phyloP scores from a whole-genome alignment of 2,113 vertebrate genomes.

The Alexandromys fortis region DNA sequence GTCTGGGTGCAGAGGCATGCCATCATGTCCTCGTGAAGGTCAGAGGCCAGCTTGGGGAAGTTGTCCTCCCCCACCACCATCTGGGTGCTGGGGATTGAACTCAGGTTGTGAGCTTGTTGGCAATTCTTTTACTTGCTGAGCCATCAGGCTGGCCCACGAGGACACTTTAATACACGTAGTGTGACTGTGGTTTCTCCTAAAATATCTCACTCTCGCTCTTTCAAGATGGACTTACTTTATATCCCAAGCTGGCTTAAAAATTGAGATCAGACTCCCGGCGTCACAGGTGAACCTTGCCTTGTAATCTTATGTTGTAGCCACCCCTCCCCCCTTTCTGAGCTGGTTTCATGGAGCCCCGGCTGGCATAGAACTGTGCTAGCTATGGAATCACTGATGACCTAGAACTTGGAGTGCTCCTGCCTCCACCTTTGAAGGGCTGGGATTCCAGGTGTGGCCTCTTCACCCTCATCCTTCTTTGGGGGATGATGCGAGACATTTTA shows the following conservation, averaged over 20 bases:
- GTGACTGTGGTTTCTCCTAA: background rate
- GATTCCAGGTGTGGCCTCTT: background rate
- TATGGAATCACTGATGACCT: background rate
- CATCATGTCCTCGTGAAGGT: background rate
- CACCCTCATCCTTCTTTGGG: background rate
- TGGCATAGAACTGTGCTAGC: background rate
- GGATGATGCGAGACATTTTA: background rate
- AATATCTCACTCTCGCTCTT: accelerated
- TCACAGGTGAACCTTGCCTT: background rate
- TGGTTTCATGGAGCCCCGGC: background rate
- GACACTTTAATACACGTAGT: background rate
- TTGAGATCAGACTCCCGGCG: background rate
- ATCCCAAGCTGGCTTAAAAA: background rate
- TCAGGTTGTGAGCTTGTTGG: background rate
- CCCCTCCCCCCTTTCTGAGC: background rate
- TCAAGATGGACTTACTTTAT: background rate
- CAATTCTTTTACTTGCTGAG: background rate
- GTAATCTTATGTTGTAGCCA: background rate
- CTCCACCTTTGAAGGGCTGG: background rate
- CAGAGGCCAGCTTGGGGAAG: background rate
- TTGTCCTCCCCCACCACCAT: background rate
- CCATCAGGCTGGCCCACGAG: background rate
- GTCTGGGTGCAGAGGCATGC: background rate
- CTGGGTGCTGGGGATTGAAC: background rate
- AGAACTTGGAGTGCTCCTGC: background rate